A percentile compares a stretch with the other conserved stretches of the same genome.
These are phyloP conservation scores for Lasioglossum lativentre DNA, from an alignment of 2,888 invertebrate genomes.

Conservation along the genomic window DNA sequence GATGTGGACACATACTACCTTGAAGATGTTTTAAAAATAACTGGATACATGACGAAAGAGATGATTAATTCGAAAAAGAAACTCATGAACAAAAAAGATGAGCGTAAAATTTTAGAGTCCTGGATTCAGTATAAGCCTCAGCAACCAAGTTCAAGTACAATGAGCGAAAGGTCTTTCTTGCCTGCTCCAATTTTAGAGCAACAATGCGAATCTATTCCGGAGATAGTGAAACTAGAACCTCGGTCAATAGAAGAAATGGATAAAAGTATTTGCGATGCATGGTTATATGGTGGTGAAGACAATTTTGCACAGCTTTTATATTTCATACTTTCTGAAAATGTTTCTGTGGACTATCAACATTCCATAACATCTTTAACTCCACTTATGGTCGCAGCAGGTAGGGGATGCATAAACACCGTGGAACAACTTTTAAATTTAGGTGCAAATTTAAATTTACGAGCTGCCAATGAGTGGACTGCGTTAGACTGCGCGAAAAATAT, in stretches of 20 bases:
- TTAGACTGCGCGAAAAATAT: slow-evolving; percentile 89
- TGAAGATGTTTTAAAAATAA: slow-evolving; percentile 91
- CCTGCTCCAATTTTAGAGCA: slow-evolving; percentile 80
- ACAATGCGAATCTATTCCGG: slow-evolving; percentile 81
- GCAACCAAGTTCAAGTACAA: slow-evolving; percentile 44
- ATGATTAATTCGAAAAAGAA: slow-evolving; percentile 84
- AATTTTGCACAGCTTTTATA: slow-evolving; percentile 91
- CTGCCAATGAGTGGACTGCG: slow-evolving; percentile 89
- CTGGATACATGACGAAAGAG: slow-evolving; percentile 86
- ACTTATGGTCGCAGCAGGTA: slow-evolving; percentile 92
- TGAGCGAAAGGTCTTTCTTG: slow-evolving; percentile 70
- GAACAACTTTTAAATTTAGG: slow-evolving; percentile 90
- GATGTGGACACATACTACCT: slow-evolving; percentile 92
- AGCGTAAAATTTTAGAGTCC: slow-evolving; percentile 81
- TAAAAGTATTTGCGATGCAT: slow-evolving; percentile 88
- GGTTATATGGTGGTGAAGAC: slow-evolving; percentile 87
- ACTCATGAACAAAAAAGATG: slow-evolving; percentile 81
- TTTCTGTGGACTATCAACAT: slow-evolving; percentile 90
- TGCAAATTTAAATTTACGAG: slow-evolving; percentile 87
- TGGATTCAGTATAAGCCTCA: slow-evolving; percentile 82
- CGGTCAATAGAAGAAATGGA: slow-evolving; percentile 88
- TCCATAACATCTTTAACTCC: slow-evolving; percentile 88
- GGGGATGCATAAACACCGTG: slow-evolving; percentile 89
- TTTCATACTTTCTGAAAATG: slow-evolving; percentile 92
- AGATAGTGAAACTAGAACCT: slow-evolving; percentile 85